Percentiles rank a stretch among this genome's conserved stretches.
Conservation (phyloP, 2,797 vertebrate genomes). For the Pyrocephalus nanus region DNA sequence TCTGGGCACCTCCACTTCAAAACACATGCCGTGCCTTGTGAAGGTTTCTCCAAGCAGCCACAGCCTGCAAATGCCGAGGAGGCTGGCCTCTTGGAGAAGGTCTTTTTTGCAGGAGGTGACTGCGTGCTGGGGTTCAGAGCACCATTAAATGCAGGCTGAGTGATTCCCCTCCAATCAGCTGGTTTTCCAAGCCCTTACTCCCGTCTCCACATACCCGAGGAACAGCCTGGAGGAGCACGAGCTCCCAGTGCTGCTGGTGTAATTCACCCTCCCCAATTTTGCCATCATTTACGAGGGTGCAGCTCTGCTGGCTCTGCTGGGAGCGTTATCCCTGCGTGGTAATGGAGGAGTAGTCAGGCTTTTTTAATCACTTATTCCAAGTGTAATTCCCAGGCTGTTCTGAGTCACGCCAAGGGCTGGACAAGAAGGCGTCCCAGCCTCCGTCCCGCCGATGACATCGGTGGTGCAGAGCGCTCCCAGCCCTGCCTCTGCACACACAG, state of each 20-base stretch:
- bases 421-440: background rate
- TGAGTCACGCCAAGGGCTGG: background rate
- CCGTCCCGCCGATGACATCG: background rate
- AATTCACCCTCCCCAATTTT: background rate
- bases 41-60: background rate
- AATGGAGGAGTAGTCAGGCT: background rate
- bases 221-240: background rate
- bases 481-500: background rate
- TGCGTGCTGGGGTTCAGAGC: background rate
- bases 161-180: background rate
- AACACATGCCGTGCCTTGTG: background rate
- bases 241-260: background rate
- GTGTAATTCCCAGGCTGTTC: background rate
- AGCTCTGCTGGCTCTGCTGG: background rate
- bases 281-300: background rate
- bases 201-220: background rate
- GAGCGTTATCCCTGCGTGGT: rapidly evolving
- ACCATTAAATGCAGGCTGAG: background rate
- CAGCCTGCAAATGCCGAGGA: background rate
- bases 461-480: background rate
- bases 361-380: constrained; percentile 36
- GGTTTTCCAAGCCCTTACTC: background rate
- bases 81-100: background rate
- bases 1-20: background rate
- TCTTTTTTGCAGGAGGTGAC: background rate